Percentiles rank a stretch among this genome's conserved stretches.
These are phyloP conservation scores for Sicus ferrugineus DNA, from an alignment of 2,888 invertebrate genomes.

Conservation along the genomic window DNA sequence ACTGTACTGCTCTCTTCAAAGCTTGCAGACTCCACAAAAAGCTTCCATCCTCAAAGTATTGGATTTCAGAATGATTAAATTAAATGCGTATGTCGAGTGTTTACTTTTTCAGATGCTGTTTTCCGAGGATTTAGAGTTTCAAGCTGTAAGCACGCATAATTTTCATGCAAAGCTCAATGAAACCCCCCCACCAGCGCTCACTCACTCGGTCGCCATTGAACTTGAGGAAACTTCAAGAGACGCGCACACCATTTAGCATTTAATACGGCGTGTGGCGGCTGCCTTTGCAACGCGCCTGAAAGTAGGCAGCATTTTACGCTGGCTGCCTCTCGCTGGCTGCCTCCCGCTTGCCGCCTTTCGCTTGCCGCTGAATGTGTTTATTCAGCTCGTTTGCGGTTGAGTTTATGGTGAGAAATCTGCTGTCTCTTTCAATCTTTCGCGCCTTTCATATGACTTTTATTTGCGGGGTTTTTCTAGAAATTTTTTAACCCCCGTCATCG, in stretches of 20 bases:
- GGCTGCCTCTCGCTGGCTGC: neutral
- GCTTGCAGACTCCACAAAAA: neutral
- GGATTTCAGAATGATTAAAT: constrained; percentile 1
- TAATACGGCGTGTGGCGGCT: neutral
- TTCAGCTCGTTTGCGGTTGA: neutral
- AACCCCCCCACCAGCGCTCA: neutral
- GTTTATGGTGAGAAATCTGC: neutral
- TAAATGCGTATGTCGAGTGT: constrained; percentile 8
- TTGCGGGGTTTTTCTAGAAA: too few species aligned
- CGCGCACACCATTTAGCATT: neutral
- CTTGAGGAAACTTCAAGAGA: constrained; percentile 14
- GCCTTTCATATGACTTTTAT: neutral
- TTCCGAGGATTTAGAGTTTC: constrained; percentile 3
- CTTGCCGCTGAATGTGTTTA: neutral
- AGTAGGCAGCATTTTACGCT: constrained; percentile 22
- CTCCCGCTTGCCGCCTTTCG: neutral
- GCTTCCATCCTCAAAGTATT: neutral
- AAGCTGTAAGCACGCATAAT: constrained; percentile 10
- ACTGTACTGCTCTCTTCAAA: neutral
- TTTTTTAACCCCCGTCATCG: too few species aligned
- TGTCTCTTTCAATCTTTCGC: neutral
- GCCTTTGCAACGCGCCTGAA: constrained; percentile 4
- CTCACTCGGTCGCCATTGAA: constrained; percentile 22
- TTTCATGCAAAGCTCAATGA: constrained; percentile 11
- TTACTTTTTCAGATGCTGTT: neutral